These are phyloP conservation scores for Patella caerulea DNA, from an alignment of 2,888 invertebrate species.

Conservation along the genomic window DNA sequence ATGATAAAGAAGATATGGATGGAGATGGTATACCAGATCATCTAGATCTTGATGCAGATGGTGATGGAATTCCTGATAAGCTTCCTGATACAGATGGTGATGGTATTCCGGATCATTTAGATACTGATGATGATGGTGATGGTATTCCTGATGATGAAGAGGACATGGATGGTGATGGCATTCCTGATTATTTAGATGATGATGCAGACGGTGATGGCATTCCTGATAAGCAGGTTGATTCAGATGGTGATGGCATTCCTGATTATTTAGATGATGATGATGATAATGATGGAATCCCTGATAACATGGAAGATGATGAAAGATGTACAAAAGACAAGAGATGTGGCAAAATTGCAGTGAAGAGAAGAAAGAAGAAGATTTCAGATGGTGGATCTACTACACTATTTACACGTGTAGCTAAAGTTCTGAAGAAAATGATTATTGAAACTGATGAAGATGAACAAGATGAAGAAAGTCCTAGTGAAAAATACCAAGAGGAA, in stretches of 20 bases:
- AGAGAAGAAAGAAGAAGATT: conserved; percentile 27
- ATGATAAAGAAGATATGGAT: conserved; percentile 38
- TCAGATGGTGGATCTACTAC: conserved; percentile 26
- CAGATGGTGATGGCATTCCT: conserved; percentile 67
- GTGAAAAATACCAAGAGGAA: conserved; percentile 32
- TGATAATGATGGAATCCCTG: conserved; percentile 68
- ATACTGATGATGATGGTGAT: conserved; percentile 60
- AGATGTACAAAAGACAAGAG: conserved; percentile 27
- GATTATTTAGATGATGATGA: conserved; percentile 59
- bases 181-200: conserved; percentile 57
- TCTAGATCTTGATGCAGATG: conserved; percentile 57
- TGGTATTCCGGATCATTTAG: conserved; percentile 60
- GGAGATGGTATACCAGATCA: conserved; percentile 57
- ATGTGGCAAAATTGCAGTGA: conserved; percentile 27
- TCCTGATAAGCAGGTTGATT: conserved; percentile 53
- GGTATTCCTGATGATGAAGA: conserved; percentile 61
- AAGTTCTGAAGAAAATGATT: conserved; percentile 46
- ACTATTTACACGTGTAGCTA: conserved; percentile 46
- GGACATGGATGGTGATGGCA: conserved; percentile 62
- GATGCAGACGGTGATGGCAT: conserved; percentile 63
- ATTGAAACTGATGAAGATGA: conserved; percentile 28
- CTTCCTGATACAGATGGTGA: conserved; percentile 63
- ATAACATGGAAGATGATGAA: conserved; percentile 55
- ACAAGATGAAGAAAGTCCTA: conserved; percentile 32
- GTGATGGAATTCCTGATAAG: conserved; percentile 64